Base-by-base conservation (phyloP, 2,113 vertebrate species). In the Phocoena sinus region DNA sequence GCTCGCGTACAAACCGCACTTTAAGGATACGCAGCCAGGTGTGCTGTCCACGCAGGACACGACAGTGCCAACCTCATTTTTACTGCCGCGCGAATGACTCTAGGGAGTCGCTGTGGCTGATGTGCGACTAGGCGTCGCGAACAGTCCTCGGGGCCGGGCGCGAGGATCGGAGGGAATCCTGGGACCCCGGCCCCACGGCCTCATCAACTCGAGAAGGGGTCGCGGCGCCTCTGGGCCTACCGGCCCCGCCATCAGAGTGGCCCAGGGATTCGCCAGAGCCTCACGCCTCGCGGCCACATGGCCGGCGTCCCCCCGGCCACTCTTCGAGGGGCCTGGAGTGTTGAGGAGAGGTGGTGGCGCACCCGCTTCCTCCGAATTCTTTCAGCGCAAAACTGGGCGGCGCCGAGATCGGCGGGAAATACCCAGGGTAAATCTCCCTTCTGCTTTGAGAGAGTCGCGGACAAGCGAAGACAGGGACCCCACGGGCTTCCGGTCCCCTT, bases 361-460 rank as follows among this genome's bases (percentile, higher is more conserved):
- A 20, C 97, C 96, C 96, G 94, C 96, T 90, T 97, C 62, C 86
- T 96, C 88, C 97, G 95, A 97, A 97, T 90, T 89, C 89, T 87
- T 92, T 28, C 82, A 0, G 25, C 6, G 63, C n/a, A 3, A 58
- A 79, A 44, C 14, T 31, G 80, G 31, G 53, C 85, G 1, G 25
- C 13, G 26, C 65, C 44, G 1, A 41, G 50, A 7, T 65, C 58
- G 1, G 31, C 11, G 10, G 74, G 44, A 87, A 53, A 68, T 2
- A 31, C 90, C 81, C 0, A 2, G 21, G 17, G 41, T 41, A 4
- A 68, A 60, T 17, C 81, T 74, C 50, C 36, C 0, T 4, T 8
- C 14, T 8, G 23, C 25, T 67, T 25, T 7, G 63, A 28, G 68
- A 44, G 33, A 44, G 13, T 47, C 15, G 2, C 36, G 56, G 67